A percentile compares a stretch with the other conserved stretches of the same genome.
These are phyloP conservation scores for Stichodactyla helianthus DNA, from an alignment of 64 coral and sea anemone genomes.

Conservation along the genomic window DNA sequence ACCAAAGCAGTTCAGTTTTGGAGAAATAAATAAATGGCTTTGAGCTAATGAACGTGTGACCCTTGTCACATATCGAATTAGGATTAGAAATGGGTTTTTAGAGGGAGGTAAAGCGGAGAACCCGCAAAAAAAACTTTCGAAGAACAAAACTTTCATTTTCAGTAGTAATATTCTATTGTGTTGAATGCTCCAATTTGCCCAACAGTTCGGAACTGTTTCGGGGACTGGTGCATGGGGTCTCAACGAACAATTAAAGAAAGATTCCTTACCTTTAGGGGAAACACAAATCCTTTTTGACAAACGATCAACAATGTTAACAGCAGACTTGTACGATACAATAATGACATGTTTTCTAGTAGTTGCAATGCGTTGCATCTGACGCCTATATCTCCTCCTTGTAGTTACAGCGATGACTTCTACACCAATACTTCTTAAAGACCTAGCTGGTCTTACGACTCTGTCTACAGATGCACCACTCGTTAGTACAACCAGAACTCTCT, in stretches of 20 bases:
- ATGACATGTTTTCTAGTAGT: constrained; percentile 41
- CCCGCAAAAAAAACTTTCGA: no score
- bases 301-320: constrained; percentile 16
- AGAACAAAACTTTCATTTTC: no score
- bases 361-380: constrained; percentile 5
- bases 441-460: constrained; percentile 10
- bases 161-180: no score
- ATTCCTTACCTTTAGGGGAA: constrained; percentile 19
- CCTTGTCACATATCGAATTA: no score
- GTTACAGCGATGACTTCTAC: constrained; percentile 32
- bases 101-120: no score
- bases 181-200: no score
- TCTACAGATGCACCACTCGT: constrained; percentile 19
- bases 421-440: constrained; percentile 6
- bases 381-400: not conserved
- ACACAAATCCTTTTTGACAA: constrained; percentile 31
- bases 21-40: no score
- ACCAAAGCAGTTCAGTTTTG: no score
- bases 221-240: no score
- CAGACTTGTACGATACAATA: not conserved
- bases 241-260: not conserved
- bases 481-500: not conserved
- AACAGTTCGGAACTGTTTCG: no score
- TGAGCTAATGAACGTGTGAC: no score
- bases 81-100: no score